Conservation (phyloP, 2,888 invertebrate species). For the Trichogramma dendrolimi region DNA sequence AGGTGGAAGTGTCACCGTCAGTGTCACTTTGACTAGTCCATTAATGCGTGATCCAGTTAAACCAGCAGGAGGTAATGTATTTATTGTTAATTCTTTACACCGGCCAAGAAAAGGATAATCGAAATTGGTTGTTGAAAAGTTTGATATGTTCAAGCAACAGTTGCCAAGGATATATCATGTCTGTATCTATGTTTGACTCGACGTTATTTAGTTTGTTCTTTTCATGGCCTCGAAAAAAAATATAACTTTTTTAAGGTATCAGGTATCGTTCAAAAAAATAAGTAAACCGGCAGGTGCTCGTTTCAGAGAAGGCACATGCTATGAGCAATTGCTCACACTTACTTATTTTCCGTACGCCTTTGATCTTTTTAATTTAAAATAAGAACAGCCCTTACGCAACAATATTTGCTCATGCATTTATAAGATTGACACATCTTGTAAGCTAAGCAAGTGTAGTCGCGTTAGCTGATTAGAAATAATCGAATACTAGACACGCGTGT, state of each 20-base stretch:
- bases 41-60: constrained; percentile 74
- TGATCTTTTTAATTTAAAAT: too few relatives aligned
- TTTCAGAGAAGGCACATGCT: too few relatives aligned
- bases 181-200: constrained; percentile 11
- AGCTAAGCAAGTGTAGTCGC: too few relatives aligned
- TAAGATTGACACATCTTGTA: too few relatives aligned
- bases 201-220: constrained; percentile 47
- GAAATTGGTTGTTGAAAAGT: constrained; percentile 3
- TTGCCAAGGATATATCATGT: constrained; percentile 12
- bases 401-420: too few relatives aligned
- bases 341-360: too few relatives aligned
- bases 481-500: constrained; percentile 39
- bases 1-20: constrained; percentile 74
- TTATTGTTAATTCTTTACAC: constrained; percentile 35
- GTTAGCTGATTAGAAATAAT: constrained; percentile 17
- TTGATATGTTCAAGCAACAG: constrained; percentile 8
- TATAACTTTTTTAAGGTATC: constrained; percentile 37
- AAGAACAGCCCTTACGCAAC: too few relatives aligned
- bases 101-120: constrained; percentile 52
- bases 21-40: constrained; percentile 88
- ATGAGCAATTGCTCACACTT: too few relatives aligned
- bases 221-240: constrained; percentile 47
- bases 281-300: too few relatives aligned
- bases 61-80: constrained; percentile 46
- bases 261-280: constrained; percentile 30